These are phyloP conservation scores for Sinocyclocheilus rhinocerous DNA, from an alignment of 2,113 vertebrate genomes.

Conservation along the genomic window DNA sequence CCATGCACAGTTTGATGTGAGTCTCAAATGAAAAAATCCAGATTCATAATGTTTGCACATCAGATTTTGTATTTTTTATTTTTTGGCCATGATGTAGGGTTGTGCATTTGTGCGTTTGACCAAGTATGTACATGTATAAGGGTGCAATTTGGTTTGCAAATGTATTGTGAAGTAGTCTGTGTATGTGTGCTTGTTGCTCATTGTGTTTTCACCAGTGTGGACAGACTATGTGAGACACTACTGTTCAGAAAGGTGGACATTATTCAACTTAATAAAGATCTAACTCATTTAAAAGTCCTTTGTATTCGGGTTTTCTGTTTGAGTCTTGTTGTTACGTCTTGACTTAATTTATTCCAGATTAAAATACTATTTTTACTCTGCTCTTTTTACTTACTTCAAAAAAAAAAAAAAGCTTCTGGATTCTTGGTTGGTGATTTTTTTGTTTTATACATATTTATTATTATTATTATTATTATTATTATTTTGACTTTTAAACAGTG, in stretches of 20 bases:
- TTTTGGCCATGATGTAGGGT: neutral
- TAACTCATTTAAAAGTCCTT: conserved; percentile 24
- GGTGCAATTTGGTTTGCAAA: conserved; percentile 27
- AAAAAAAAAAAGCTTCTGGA: neutral
- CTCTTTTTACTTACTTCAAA: too few relatives aligned
- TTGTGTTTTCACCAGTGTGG: conserved; percentile 26
- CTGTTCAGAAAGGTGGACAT: conserved; percentile 25
- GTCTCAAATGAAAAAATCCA: neutral
- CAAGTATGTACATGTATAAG: conserved; percentile 27
- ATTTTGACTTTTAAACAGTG: too few relatives aligned
- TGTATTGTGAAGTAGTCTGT: conserved; percentile 7
- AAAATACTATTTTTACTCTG: neutral
- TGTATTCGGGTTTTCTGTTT: neutral
- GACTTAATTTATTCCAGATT: neutral
- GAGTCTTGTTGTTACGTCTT: neutral
- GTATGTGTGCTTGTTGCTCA: conserved; percentile 17
- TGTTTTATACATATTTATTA: neutral
- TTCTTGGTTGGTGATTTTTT: neutral
- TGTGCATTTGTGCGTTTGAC: conserved; percentile 26
- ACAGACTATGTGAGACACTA: conserved; percentile 25
- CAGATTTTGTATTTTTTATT: neutral
- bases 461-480: neutral
- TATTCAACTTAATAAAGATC: conserved; percentile 32
- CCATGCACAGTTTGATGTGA: neutral
- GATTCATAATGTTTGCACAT: conserved; percentile 19